A percentile compares a stretch with the other conserved stretches of the same genome.
Evolutionary conservation across 1,140 invertebrate species (phyloP).

Genomic region (Pogonus chalceus): DNA sequence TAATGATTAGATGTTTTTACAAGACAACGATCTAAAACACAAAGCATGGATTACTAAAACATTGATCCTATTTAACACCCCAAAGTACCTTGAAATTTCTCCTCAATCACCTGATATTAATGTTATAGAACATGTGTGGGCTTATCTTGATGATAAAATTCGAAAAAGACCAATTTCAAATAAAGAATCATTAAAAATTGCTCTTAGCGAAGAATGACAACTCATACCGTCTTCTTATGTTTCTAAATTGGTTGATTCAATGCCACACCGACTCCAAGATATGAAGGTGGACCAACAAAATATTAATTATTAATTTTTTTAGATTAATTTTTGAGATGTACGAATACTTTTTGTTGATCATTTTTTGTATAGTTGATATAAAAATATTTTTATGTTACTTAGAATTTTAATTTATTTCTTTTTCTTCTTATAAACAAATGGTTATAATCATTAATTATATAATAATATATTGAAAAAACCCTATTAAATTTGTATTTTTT

Average conservation of each 20-base stretch:
- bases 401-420: too few species aligned
- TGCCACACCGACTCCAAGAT: background rate
- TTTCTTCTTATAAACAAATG: too few species aligned
- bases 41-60: constrained; percentile 11
- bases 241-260: background rate
- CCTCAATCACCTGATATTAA: constrained; percentile 14
- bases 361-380: too few species aligned
- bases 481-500: too few species aligned
- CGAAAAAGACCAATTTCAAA: background rate
- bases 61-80: constrained; percentile 15
- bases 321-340: too few species aligned
- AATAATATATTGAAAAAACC: too few species aligned
- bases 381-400: too few species aligned
- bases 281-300: constrained; percentile 3
- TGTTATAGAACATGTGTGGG: constrained; percentile 10
- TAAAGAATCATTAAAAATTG: constrained; percentile 5
- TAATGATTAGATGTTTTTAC: constrained; percentile 8
- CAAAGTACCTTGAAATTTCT: constrained; percentile 10
- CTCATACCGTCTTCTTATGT: constrained; percentile 3
- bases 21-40: constrained; percentile 15
- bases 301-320: background rate
- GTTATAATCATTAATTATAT: too few species aligned
- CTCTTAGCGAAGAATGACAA: background rate
- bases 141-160: constrained; percentile 3
- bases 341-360: too few species aligned